A percentile compares a stretch with the other conserved stretches of the same genome.
These are phyloP conservation scores for Leptocoma aspasia DNA, from an alignment of 2,113 vertebrate species.

Conservation along the genomic window DNA sequence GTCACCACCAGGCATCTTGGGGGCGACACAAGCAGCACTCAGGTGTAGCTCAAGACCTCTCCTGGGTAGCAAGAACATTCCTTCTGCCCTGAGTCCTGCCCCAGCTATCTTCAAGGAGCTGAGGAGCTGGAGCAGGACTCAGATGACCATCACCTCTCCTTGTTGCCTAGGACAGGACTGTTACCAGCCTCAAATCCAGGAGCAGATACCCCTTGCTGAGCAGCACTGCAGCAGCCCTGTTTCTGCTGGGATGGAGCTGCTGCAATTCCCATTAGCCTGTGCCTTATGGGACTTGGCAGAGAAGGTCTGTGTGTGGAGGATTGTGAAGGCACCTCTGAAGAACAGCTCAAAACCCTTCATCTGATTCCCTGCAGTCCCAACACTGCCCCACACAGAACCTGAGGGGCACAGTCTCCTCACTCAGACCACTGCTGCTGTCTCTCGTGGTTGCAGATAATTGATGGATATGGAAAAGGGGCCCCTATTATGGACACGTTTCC, in stretches of 20 bases:
- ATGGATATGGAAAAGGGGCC: not conserved
- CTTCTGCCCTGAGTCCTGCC: not conserved
- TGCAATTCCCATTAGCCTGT: not conserved
- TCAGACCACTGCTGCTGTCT: not conserved
- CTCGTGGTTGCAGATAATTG: not conserved
- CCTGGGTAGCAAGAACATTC: not conserved
- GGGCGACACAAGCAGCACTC: not conserved
- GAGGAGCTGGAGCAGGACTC: not conserved
- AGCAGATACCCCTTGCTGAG: not conserved
- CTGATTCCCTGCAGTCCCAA: not conserved
- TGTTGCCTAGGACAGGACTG: accelerated
- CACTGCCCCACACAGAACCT: not conserved
- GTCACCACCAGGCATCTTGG: not conserved
- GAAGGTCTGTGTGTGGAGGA: not conserved
- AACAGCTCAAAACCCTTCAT: not conserved
- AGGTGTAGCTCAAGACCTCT: not conserved
- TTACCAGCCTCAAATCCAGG: not conserved
- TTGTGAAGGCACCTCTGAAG: not conserved
- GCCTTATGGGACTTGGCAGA: not conserved
- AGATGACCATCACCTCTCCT: not conserved
- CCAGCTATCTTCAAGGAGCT: not conserved
- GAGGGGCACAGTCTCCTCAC: not conserved
- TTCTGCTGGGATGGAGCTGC: not conserved
- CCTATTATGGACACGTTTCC: accelerated
- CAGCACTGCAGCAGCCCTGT: not conserved